Percentiles rank a stretch among this genome's conserved stretches.
phyloP scores from a whole-genome alignment of 2,888 invertebrate species.

The Sinelater perroti region DNA sequence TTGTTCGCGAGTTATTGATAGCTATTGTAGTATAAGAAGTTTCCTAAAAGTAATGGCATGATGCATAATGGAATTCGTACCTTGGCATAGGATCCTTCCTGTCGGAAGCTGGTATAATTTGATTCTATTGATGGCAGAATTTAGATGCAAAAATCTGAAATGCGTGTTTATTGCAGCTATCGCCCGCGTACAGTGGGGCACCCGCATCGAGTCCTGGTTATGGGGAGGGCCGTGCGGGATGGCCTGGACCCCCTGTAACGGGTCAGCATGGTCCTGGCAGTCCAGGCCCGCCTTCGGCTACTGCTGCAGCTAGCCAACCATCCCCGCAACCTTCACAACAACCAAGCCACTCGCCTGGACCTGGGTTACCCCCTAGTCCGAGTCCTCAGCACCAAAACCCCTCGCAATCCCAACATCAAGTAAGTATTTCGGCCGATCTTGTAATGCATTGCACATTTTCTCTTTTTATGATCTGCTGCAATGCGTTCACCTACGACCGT shows the following conservation, averaged over 20 bases:
- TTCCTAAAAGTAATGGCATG: too few relatives aligned
- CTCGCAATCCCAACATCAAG: conserved; percentile 48
- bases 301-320: conserved; percentile 57
- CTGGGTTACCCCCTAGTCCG: conserved; percentile 67
- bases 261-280: conserved; percentile 56
- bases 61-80: too few relatives aligned
- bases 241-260: conserved; percentile 56
- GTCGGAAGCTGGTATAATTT: too few relatives aligned
- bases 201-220: conserved; percentile 57
- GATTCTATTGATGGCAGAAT: too few relatives aligned
- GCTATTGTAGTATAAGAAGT: too few relatives aligned
- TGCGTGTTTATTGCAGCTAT: conserved; percentile 56
- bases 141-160: too few relatives aligned
- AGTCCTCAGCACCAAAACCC: conserved; percentile 66
- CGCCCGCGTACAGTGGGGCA: conserved; percentile 56
- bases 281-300: conserved; percentile 53
- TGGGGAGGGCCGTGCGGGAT: conserved; percentile 55
- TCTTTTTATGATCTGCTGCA: too few relatives aligned
- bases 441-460: too few relatives aligned
- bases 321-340: conserved; percentile 59
- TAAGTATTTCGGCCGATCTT: too few relatives aligned
- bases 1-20: too few relatives aligned
- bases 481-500: background rate
- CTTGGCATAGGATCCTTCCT: too few relatives aligned
- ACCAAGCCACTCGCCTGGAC: conserved; percentile 62